Evolutionary conservation across 2,888 invertebrate species (phyloP).

Genomic region (Heliconius sara): DNA sequence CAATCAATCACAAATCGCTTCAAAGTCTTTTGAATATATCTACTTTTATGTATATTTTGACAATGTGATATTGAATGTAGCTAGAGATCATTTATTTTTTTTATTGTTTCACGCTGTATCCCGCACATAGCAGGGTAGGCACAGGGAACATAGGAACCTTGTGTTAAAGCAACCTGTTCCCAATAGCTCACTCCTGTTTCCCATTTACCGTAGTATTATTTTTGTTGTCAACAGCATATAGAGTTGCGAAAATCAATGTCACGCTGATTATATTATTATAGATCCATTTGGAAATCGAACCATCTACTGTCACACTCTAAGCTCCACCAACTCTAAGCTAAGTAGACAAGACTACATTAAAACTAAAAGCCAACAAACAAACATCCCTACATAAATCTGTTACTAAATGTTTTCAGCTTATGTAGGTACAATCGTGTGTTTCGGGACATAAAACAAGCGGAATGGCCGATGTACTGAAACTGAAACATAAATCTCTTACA

Average conservation of each 20-base stretch:
- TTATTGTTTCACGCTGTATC: background rate
- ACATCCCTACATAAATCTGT: background rate
- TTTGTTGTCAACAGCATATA: no score
- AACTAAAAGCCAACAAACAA: background rate
- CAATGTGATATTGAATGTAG: slow-evolving; percentile 6
- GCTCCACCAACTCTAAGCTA: no score
- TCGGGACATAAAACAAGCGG: slow-evolving; percentile 32
- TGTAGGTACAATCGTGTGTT: slow-evolving; percentile 24
- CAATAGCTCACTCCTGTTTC: background rate
- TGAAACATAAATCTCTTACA: slow-evolving; percentile 38
- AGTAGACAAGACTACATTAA: background rate
- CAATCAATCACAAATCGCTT: slow-evolving; percentile 15
- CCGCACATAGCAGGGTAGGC: background rate
- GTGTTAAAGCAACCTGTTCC: background rate
- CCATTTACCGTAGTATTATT: no score
- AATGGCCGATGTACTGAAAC: slow-evolving; percentile 32
- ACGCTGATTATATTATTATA: no score
- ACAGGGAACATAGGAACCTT: background rate
- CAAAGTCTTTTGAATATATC: background rate
- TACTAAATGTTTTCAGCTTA: slow-evolving; percentile 20
- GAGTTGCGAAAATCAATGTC: no score
- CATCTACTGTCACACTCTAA: no score
- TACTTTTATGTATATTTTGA: slow-evolving; percentile 14
- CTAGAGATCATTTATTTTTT: background rate
- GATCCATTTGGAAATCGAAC: no score